These are phyloP conservation scores for Drosophila suboccidentalis DNA, from an alignment of 2,888 invertebrate species.

Conservation along the genomic window DNA sequence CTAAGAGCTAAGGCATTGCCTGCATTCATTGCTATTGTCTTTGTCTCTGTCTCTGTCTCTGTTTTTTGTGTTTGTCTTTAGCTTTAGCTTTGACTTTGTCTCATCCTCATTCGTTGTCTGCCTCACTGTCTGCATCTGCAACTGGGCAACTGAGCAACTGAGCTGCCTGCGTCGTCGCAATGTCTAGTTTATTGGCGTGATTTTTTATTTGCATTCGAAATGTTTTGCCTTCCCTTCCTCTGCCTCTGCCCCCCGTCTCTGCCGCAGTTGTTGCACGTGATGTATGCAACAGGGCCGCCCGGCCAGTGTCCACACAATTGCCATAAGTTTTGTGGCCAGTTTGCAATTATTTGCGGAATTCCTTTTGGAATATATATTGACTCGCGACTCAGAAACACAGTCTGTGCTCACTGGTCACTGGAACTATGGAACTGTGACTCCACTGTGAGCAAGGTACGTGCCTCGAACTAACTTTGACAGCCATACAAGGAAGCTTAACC, in stretches of 20 bases:
- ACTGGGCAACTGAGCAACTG: slow-evolving; percentile 2
- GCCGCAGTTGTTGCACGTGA: slow-evolving; percentile 65
- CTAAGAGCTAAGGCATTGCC: slow-evolving; percentile 21
- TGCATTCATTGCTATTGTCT: slow-evolving; percentile 34
- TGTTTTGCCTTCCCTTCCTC: slow-evolving; percentile 49
- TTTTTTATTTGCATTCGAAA: slow-evolving; percentile 84
- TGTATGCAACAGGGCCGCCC: slow-evolving; percentile 67
- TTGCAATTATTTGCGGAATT: slow-evolving; percentile 83
- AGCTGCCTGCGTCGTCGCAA: slow-evolving; percentile 68
- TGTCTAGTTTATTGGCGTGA: slow-evolving; percentile 84
- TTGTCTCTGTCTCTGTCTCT: slow-evolving; percentile 24
- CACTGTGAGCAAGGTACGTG: slow-evolving; percentile 26
- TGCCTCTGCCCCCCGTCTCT: no score
- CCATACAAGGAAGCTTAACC: slow-evolving; percentile 76
- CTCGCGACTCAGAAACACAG: slow-evolving; percentile 53
- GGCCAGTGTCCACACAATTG: slow-evolving; percentile 65
- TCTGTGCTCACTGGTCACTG: slow-evolving; percentile 33
- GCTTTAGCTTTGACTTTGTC: slow-evolving; percentile 20
- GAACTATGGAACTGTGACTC: slow-evolving; percentile 16
- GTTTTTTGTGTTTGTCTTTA: slow-evolving; percentile 12
- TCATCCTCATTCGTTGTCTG: slow-evolving; percentile 20
- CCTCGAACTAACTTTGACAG: slow-evolving; percentile 68
- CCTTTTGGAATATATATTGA: slow-evolving; percentile 81
- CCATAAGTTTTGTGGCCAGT: slow-evolving; percentile 76
- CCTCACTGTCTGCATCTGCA: slow-evolving; percentile 31